These are phyloP conservation scores for Lordiphosa mommai DNA, from an alignment of 1,140 invertebrate genomes.

Conservation along the genomic window DNA sequence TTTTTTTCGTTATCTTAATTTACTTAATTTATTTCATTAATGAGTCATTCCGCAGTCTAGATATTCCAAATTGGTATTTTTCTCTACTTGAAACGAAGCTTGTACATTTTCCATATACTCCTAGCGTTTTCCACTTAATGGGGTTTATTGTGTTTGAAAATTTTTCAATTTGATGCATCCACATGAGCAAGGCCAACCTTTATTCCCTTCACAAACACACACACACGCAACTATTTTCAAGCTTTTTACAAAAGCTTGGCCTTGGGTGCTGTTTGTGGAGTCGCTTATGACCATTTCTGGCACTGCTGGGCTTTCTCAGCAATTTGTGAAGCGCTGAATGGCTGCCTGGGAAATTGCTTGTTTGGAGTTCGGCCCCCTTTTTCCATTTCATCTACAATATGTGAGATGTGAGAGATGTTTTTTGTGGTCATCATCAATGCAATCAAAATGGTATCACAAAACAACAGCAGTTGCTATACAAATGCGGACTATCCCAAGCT, in stretches of 20 bases:
- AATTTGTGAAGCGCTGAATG: constrained; percentile 35
- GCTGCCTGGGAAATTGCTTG: constrained; percentile 6
- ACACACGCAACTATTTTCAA: not conserved
- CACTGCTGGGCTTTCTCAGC: constrained; percentile 37
- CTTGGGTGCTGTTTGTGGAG: constrained; percentile 18
- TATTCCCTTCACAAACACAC: constrained; percentile 1
- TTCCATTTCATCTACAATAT: constrained; percentile 10
- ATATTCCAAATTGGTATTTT: too few relatives aligned
- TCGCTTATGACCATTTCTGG: constrained; percentile 4
- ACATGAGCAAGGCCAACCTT: constrained; percentile 25
- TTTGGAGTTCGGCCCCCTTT: not conserved
- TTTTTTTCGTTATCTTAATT: too few relatives aligned
- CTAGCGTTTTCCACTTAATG: not conserved
- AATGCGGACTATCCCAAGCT: not conserved
- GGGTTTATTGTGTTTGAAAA: constrained; percentile 27
- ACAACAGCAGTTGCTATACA: not conserved
- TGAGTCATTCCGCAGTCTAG: too few relatives aligned
- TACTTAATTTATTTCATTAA: too few relatives aligned
- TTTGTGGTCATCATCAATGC: not conserved
- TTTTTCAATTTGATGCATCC: constrained; percentile 53
- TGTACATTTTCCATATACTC: not conserved
- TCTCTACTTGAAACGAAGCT: not conserved
- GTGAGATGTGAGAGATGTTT: constrained; percentile 1
- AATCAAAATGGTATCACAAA: constrained; percentile 1
- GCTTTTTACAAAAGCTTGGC: not conserved